Evolutionary conservation across 1,140 invertebrate genomes (phyloP), one percentile per base, ranked within the genome.

Genomic region (Catajapyx aquilonaris): DNA sequence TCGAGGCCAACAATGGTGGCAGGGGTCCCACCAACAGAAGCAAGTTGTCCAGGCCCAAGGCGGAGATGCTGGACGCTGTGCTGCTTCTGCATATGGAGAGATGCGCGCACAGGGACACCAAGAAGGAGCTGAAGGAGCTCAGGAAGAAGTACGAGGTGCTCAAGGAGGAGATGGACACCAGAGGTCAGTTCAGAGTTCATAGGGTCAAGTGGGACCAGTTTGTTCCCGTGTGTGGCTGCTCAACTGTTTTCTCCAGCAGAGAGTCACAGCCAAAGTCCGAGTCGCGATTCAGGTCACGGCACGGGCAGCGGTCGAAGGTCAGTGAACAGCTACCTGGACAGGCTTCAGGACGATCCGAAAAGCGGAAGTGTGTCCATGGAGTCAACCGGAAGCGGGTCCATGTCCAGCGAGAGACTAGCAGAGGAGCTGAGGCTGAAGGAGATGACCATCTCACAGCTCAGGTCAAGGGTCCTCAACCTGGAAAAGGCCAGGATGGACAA

Each of bases 401-500:
- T 13, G 23, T 9, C 7, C 23, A 28, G 13, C 23, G 23, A 28
- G 7, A 7, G 23, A 28, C 23, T 28, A 13, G 23, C 23, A 7
- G 23, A 28, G 23, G 23, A 28, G 13, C 23, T 28, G 7, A 28
- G 23, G 37, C 33, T 50, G 21, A 50, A 49, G 5, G 51, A 52
- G 37, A 42, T 47, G 41, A 50, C 48, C 20, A 51, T 50, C 34
- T 41, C 37, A 13, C 49, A 52, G 37, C 47, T 52, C 7, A 38
- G 51, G 17, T 34, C 38, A 4, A 39, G 46, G 10, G 34, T 52
- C 2, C 34, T 52, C n/a, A 49, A 51, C 39, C 38, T 52, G 41
- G 51, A 52, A 36, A 50, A 49, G 38, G 49, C 47, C 19, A 23
- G 48, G 15, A 49, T 52, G 43, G 50, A 52, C 31, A 52, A 52